Base-by-base conservation (phyloP, 1,140 invertebrate genomes). In the Trichonephila clavipes region DNA sequence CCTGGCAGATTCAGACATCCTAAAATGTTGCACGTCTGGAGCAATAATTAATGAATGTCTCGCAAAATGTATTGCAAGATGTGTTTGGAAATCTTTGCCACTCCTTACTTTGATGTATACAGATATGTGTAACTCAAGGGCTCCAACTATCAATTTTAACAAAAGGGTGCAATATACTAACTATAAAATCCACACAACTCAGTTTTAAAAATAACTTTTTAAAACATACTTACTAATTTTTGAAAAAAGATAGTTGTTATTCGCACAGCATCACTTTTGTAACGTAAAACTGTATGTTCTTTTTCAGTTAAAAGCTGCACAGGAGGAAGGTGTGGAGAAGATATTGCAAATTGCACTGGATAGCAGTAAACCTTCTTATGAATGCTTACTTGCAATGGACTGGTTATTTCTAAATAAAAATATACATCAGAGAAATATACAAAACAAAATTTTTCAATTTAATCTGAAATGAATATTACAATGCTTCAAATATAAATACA, bases 291-390 rank as follows among this genome's bases (percentile, higher is more conserved):
- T 44, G 97, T 98, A 95, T 95, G 98, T 97, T 95, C 98, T 96
- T 96, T 99, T 97, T 94, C 98, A n/a, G 95, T 95, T 86, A 98
- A 96, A 95, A 98, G 98, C 94, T 99, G 98, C 14, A 99, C 97
- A 59, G 97, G 96, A 10, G 98, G 98, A 94, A 98, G 96, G 77
- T 98, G 96, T 7, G 98, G 98, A 92, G 97, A 97, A 6, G 98
- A 98, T 72, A 98, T 97, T 34, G 97, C 97, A 96, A 99, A 98
- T 96, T 99, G 98, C 92, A 99, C 97, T 5, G 98, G 98, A 96
- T 99, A 99, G 96, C 98, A 99, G 97, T 98, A 98, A 72, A 99
- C 98, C 96, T 98, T 98, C 77, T 98, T 97, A 51, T 97, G 96
- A 24, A 97, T 97, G 61, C 96, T 97, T 66, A 97, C 97, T 81